Conservation (phyloP, 1,140 invertebrate species). For the Augochlora pura region DNA sequence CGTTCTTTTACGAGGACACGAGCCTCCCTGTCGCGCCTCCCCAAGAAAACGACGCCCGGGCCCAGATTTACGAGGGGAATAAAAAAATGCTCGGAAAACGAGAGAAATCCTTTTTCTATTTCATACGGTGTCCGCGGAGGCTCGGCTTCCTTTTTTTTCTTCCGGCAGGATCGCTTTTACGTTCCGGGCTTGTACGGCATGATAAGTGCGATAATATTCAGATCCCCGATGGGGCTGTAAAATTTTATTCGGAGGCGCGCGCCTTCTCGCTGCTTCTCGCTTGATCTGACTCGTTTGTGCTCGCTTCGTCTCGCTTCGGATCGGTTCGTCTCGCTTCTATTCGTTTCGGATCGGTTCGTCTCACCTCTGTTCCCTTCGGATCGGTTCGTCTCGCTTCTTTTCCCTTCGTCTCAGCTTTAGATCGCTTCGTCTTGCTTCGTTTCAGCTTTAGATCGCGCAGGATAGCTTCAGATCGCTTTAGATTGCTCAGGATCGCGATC, state of each 20-base stretch:
- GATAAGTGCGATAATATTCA: slow-evolving; percentile 22
- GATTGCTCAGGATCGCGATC: too few relatives aligned
- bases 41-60: slow-evolving; percentile 11
- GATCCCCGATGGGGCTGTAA: background rate
- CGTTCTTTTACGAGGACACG: slow-evolving; percentile 39
- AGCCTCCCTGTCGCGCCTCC: background rate
- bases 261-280: too few relatives aligned
- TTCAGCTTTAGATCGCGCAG: too few relatives aligned
- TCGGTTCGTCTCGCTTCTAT: too few relatives aligned
- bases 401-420: too few relatives aligned
- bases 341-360: too few relatives aligned
- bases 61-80: slow-evolving; percentile 47
- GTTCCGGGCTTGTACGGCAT: background rate
- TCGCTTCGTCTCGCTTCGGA: too few relatives aligned
- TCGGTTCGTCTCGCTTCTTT: too few relatives aligned
- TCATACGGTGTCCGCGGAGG: slow-evolving; percentile 31
- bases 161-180: background rate
- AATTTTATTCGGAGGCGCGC: background rate
- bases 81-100: slow-evolving; percentile 54
- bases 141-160: background rate
- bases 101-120: slow-evolving; percentile 31
- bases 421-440: too few relatives aligned
- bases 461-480: too few relatives aligned
- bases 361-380: too few relatives aligned
- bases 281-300: too few relatives aligned